These are phyloP conservation scores for Poeciliopsis paucimaculata DNA, from an alignment of 2,797 vertebrate genomes.

Conservation along the genomic window DNA sequence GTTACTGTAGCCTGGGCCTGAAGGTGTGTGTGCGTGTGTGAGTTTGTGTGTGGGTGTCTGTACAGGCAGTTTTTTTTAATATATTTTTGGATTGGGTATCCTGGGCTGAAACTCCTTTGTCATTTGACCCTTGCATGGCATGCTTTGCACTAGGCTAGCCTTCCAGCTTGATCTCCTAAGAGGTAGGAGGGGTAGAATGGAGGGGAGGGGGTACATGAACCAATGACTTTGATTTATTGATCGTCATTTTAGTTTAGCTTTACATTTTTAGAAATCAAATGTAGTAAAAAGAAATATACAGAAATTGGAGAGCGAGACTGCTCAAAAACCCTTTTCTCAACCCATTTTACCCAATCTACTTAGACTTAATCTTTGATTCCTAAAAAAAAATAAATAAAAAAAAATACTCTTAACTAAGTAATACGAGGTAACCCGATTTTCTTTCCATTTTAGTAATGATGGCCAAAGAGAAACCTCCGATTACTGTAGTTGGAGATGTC, in stretches of 20 bases:
- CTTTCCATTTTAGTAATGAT: constrained; percentile 90
- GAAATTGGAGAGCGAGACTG: constrained; percentile 36
- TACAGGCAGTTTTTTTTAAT: constrained; percentile 43
- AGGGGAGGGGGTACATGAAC: constrained; percentile 34
- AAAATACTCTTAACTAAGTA: background rate
- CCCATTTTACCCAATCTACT: constrained; percentile 85
- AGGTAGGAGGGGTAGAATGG: constrained; percentile 78
- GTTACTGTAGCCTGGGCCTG: constrained; percentile 55
- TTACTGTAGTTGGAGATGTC: constrained; percentile 97
- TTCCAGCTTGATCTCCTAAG: constrained; percentile 56
- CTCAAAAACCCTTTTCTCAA: constrained; percentile 63
- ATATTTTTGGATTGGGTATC: constrained; percentile 75
- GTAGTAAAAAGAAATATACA: background rate
- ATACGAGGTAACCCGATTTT: constrained; percentile 32
- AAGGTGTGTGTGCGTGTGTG: constrained; percentile 25
- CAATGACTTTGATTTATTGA: constrained; percentile 3
- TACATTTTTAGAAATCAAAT: constrained; percentile 2
- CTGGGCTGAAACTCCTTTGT: constrained; percentile 65
- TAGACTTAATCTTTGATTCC: constrained; percentile 35
- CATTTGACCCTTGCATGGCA: constrained; percentile 81
- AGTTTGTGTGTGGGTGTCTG: constrained; percentile 33
- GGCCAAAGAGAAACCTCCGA: constrained; percentile 98
- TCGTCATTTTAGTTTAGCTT: constrained; percentile 5
- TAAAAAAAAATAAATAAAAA: constrained; percentile 6
- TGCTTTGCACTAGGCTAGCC: constrained; percentile 74